Evolutionary conservation across 2,113 vertebrate genomes (phyloP).

Genomic region (Bothrops jararaca): DNA sequence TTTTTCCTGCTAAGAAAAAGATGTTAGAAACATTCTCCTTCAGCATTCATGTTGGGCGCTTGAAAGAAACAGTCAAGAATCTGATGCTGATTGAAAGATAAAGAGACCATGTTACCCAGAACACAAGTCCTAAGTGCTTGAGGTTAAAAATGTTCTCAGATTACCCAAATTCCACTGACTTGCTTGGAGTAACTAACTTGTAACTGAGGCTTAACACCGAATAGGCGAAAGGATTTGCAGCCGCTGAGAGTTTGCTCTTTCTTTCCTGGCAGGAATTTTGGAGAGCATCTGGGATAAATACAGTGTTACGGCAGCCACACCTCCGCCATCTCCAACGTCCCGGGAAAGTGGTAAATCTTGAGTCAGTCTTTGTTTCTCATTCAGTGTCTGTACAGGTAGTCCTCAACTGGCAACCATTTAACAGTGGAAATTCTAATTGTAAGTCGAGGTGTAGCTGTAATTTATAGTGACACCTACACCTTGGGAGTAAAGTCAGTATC

Average conservation of each 20-base stretch:
- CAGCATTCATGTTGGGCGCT: not conserved
- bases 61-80: not conserved
- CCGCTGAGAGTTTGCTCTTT: not conserved
- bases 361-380: not conserved
- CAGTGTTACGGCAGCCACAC: constrained; percentile 91
- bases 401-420: not conserved
- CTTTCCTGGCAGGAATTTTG: constrained; percentile 82
- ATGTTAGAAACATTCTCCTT: not conserved
- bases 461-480: not conserved
- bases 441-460: not conserved
- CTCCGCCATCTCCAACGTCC: constrained; percentile 93
- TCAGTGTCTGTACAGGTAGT: not conserved
- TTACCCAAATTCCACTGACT: not conserved
- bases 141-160: not conserved
- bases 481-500: not conserved
- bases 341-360: constrained; percentile 82
- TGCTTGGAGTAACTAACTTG: not conserved
- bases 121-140: not conserved
- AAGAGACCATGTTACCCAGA: not conserved
- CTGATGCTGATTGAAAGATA: not conserved
- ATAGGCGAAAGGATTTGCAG: not conserved
- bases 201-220: not conserved
- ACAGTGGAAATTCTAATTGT: not conserved
- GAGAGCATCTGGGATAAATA: constrained; percentile 98
- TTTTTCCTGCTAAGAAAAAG: not conserved